Evolutionary conservation across 2,797 vertebrate species (phyloP).

Genomic region (Leptodactylus fallax): DNA sequence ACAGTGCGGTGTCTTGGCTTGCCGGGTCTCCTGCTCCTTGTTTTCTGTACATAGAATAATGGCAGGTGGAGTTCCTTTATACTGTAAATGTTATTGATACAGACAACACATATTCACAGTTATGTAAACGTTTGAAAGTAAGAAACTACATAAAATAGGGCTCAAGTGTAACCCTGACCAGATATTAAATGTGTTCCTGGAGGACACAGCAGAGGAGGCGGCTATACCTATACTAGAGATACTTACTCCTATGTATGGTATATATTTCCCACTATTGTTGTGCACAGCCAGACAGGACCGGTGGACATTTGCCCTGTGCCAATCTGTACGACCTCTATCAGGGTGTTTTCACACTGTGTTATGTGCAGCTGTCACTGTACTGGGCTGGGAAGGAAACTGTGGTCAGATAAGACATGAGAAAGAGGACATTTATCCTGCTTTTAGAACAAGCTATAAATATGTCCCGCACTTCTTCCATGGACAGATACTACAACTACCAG

Average conservation of each 20-base stretch:
- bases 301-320: not conserved
- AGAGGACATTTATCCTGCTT: not conserved
- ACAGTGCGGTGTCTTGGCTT: not conserved
- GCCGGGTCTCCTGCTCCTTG: not conserved
- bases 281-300: not conserved
- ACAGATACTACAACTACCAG: not conserved
- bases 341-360: not conserved
- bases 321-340: not conserved
- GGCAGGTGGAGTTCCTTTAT: not conserved
- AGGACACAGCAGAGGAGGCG: too few relatives aligned
- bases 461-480: not conserved
- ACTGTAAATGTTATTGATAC: not conserved
- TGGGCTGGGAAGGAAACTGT: slow-evolving; percentile 10
- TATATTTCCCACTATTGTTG: not conserved
- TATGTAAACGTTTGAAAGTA: not conserved
- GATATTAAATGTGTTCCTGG: too few relatives aligned
- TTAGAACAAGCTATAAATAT: slow-evolving; percentile 21
- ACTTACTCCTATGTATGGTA: too few relatives aligned
- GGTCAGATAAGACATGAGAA: slow-evolving; percentile 33
- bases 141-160: too few relatives aligned
- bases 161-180: too few relatives aligned
- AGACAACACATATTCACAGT: not conserved
- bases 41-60: not conserved
- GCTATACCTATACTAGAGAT: too few relatives aligned
- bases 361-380: not conserved